phyloP scores from a whole-genome alignment of 2,888 invertebrate species.

The Diarsia dahlii region DNA sequence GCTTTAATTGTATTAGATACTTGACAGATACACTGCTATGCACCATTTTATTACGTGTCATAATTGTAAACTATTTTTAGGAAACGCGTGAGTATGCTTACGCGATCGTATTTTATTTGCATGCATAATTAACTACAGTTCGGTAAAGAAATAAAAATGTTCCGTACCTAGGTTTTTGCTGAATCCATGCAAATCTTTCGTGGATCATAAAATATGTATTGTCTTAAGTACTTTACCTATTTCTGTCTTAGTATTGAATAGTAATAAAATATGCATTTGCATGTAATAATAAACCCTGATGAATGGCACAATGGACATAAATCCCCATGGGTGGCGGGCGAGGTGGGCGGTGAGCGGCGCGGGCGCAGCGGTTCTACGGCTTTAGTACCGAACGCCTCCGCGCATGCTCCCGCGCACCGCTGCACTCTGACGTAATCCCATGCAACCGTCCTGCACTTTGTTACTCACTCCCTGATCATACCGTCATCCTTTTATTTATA shows the following conservation, averaged over 20 bases:
- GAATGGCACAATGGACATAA: conserved; percentile 57
- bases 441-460: conserved; percentile 75
- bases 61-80: conserved; percentile 50
- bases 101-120: conserved; percentile 38
- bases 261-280: conserved; percentile 50
- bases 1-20: conserved; percentile 51
- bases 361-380: conserved; percentile 41
- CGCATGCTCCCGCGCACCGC: conserved; percentile 66
- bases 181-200: conserved; percentile 27
- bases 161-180: neutral
- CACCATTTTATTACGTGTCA: conserved; percentile 19
- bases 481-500: conserved; percentile 66
- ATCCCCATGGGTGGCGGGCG: conserved; percentile 64
- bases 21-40: conserved; percentile 35
- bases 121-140: conserved; percentile 26
- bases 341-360: conserved; percentile 69
- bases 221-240: conserved; percentile 27
- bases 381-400: conserved; percentile 68
- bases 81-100: conserved; percentile 34
- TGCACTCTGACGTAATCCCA: conserved; percentile 78
- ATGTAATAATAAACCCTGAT: conserved; percentile 42
- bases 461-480: conserved; percentile 58
- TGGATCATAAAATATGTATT: conserved; percentile 7
- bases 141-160: neutral
- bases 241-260: conserved; percentile 26